These are phyloP conservation scores for Sebastes paucispinis DNA, from an alignment of 2,797 vertebrate species.

Conservation along the genomic window DNA sequence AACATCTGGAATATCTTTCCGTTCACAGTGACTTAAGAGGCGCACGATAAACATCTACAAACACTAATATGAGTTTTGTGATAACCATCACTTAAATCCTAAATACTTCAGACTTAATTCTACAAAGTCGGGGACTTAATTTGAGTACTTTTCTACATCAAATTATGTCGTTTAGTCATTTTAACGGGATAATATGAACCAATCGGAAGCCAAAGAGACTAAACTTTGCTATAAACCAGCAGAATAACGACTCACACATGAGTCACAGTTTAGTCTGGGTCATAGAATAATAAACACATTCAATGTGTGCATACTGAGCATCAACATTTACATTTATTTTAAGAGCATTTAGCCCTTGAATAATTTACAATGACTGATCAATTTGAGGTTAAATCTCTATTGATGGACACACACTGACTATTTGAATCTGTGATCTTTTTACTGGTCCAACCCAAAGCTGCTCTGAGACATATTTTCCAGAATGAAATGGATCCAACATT, in stretches of 20 bases:
- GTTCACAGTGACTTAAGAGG: neutral
- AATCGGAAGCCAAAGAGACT: neutral
- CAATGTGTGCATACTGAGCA: neutral
- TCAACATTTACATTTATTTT: neutral
- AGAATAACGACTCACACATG: neutral
- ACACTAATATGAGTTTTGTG: neutral
- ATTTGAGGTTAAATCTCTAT: neutral
- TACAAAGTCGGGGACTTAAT: neutral
- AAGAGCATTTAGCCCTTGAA: neutral
- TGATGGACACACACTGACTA: neutral
- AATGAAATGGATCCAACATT: neutral
- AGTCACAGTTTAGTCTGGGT: neutral
- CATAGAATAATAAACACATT: neutral
- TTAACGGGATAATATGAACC: neutral
- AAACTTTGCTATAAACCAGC: neutral
- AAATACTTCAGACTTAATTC: neutral
- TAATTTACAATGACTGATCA: neutral
- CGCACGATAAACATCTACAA: conserved; percentile 9
- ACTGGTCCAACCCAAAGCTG: neutral
- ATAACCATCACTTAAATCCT: neutral
- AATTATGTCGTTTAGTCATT: neutral
- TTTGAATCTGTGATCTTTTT: neutral
- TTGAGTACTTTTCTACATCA: neutral
- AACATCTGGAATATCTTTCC: conserved; percentile 47
- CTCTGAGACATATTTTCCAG: neutral